Evolutionary conservation across 2,113 vertebrate genomes (phyloP).

Genomic region (Poecile atricapillus): DNA sequence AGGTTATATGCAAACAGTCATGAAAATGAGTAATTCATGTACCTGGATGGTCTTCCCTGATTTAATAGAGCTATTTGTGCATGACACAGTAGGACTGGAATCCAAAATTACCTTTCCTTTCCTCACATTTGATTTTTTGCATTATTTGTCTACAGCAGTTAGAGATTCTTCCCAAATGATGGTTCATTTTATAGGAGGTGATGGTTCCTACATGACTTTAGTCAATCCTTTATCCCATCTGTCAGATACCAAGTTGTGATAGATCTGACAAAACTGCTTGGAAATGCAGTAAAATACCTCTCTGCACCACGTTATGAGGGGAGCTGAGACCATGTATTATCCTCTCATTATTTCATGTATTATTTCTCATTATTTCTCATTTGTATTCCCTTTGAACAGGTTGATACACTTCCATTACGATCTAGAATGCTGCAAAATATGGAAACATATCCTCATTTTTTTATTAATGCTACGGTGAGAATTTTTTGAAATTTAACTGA

Average conservation of each 20-base stretch:
- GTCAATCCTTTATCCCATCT: not conserved
- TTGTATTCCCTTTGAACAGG: slow-evolving; percentile 52
- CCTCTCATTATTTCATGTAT: slow-evolving; percentile 52
- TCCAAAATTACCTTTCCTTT: not conserved
- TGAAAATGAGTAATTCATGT: fast-evolving
- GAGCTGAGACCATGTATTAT: slow-evolving; percentile 2
- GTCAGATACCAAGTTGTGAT: not conserved
- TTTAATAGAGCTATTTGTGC: not conserved
- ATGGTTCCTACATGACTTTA: not conserved
- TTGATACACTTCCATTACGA: slow-evolving; percentile 9
- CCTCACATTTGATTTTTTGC: not conserved
- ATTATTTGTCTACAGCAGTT: not conserved
- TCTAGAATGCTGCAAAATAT: slow-evolving; percentile 11
- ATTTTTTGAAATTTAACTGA: not conserved
- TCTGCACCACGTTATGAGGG: not conserved
- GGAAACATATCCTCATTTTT: not conserved
- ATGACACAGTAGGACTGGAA: not conserved
- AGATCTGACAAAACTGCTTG: not conserved
- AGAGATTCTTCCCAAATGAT: not conserved
- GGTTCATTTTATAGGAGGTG: not conserved
- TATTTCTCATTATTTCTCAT: not conserved
- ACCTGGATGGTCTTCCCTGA: not conserved
- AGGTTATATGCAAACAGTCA: not conserved
- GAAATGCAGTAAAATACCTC: slow-evolving; percentile 27
- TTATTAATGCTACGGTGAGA: not conserved